Conservation (phyloP, 37 sponge, comb jelly and placozoan species). For the Aplysina aerophoba region DNA sequence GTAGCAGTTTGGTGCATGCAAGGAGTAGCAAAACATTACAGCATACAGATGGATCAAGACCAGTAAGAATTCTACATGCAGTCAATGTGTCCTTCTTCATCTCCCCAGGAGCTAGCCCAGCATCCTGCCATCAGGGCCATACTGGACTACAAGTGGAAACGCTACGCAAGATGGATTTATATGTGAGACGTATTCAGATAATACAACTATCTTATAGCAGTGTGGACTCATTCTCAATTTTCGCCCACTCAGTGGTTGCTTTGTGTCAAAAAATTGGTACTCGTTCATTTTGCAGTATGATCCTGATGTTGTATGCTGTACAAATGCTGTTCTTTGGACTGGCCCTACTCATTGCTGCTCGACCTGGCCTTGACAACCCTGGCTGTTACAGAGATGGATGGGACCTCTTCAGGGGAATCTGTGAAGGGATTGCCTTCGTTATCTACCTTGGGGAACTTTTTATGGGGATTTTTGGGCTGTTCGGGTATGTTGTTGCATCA, state of each 20-base stretch:
- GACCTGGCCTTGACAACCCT: conserved; percentile 30
- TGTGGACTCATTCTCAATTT: too few relatives aligned
- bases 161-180: not conserved
- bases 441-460: not conserved
- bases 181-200: not conserved
- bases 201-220: too few relatives aligned
- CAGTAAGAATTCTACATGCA: too few relatives aligned
- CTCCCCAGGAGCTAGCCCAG: conserved; percentile 2
- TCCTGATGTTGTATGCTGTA: not conserved
- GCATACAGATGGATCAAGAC: too few relatives aligned
- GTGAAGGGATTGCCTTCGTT: not conserved
- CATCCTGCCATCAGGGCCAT: conserved; percentile 18
- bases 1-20: too few relatives aligned
- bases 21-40: too few relatives aligned
- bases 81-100: too few relatives aligned
- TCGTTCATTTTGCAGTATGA: too few relatives aligned
- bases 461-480: not conserved
- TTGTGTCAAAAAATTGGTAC: too few relatives aligned
- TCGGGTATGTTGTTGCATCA: not conserved
- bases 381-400: conserved; percentile 31
- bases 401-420: conserved; percentile 18
- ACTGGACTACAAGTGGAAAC: conserved; percentile 25
- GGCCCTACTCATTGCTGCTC: conserved; percentile 25
- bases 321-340: conserved; percentile 20
- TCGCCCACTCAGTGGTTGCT: too few relatives aligned